Conservation (phyloP, 2,113 vertebrate genomes). For the Halichoeres trimaculatus region DNA sequence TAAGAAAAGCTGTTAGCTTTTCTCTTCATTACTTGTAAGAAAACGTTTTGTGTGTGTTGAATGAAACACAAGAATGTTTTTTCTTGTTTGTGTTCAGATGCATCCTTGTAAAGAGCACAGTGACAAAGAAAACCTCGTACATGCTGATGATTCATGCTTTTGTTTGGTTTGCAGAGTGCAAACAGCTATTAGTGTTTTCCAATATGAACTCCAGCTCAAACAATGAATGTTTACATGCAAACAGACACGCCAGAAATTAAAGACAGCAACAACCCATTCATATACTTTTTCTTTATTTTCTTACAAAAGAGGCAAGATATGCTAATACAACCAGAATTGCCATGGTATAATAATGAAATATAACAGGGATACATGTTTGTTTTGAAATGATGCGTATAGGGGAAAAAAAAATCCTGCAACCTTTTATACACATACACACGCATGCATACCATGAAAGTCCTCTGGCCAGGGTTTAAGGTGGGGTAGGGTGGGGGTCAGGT, state of each 20-base stretch:
- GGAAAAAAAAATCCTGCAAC: constrained; percentile 45
- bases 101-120: not conserved
- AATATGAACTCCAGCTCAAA: constrained; percentile 20
- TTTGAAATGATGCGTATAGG: constrained; percentile 83
- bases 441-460: constrained; percentile 40
- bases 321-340: constrained; percentile 64
- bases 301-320: constrained; percentile 72
- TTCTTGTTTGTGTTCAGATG: not conserved
- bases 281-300: constrained; percentile 73
- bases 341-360: constrained; percentile 71
- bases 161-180: constrained; percentile 8
- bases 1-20: constrained; percentile 23
- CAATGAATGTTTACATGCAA: not conserved
- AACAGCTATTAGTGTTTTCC: not conserved
- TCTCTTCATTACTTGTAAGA: not conserved
- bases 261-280: not conserved
- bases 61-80: not conserved
- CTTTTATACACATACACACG: constrained; percentile 38
- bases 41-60: no score
- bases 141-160: not conserved
- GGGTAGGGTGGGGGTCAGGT: constrained; percentile 5
- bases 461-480: not conserved
- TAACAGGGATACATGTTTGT: constrained; percentile 69
- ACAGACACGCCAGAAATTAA: not conserved
- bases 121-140: not conserved